phyloP scores from a whole-genome alignment of 2,888 invertebrate species.

The Geophilus truncorum region DNA sequence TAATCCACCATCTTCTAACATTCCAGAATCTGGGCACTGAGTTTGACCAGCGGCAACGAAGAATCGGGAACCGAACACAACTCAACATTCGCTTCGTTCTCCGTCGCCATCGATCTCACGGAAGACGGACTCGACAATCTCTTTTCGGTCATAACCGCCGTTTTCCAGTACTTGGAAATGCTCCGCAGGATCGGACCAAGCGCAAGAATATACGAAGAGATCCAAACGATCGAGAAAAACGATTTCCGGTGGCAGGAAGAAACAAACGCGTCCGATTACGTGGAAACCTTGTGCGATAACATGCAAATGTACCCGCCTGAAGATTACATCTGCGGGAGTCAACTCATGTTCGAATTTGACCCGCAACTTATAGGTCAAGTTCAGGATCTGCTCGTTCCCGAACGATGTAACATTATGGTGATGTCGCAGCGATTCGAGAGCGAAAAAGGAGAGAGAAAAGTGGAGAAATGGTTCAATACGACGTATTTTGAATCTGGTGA shows the following conservation, averaged over 20 bases:
- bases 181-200: slow-evolving; percentile 63
- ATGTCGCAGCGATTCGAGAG: not conserved
- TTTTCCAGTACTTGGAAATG: slow-evolving; percentile 74
- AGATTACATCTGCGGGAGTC: slow-evolving; percentile 71
- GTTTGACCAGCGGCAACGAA: slow-evolving; percentile 44
- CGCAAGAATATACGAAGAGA: slow-evolving; percentile 65
- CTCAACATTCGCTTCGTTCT: slow-evolving; percentile 69
- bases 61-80: slow-evolving; percentile 70
- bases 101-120: slow-evolving; percentile 67
- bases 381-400: not conserved
- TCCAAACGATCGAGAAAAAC: slow-evolving; percentile 61
- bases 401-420: not conserved
- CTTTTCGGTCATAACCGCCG: slow-evolving; percentile 62
- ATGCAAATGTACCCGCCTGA: slow-evolving; percentile 75
- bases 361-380: not conserved
- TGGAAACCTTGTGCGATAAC: slow-evolving; percentile 67
- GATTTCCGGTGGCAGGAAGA: slow-evolving; percentile 52
- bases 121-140: slow-evolving; percentile 68
- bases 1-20: no score
- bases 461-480: not conserved
- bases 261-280: slow-evolving; percentile 63
- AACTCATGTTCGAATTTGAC: slow-evolving; percentile 71
- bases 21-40: slow-evolving; percentile 42
- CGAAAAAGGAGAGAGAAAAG: not conserved
- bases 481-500: not conserved